phyloP scores from a whole-genome alignment of 64 coral and sea anemone species.

The Acropora tenuis region DNA sequence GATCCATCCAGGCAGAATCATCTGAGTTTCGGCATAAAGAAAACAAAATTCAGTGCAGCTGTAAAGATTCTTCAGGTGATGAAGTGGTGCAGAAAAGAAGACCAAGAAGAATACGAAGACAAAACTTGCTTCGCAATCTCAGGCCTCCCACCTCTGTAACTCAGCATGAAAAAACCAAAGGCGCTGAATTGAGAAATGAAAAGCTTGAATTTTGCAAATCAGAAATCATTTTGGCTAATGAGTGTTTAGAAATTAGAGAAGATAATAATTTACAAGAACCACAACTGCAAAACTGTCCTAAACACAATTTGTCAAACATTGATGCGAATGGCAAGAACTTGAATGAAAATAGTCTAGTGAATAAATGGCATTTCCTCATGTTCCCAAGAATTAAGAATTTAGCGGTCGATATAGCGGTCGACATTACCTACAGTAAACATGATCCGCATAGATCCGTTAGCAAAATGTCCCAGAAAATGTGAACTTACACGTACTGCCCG shows the following conservation, averaged over 20 bases:
- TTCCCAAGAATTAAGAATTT: not conserved
- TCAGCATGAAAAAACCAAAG: not conserved
- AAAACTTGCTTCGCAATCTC: not conserved
- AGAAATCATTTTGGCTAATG: constrained; percentile 17
- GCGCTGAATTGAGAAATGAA: not conserved
- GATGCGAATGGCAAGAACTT: not conserved
- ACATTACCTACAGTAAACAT: no score
- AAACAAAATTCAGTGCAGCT: no score
- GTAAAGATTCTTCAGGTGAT: no score
- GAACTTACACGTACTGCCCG: no score
- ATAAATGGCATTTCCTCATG: not conserved
- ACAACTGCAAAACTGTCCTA: not conserved
- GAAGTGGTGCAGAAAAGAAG: no score
- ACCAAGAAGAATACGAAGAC: constrained; percentile 5
- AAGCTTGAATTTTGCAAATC: not conserved
- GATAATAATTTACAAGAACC: not conserved
- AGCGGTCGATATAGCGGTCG: no score
- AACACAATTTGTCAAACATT: not conserved
- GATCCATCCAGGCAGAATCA: no score
- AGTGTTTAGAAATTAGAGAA: not conserved
- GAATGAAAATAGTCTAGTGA: not conserved
- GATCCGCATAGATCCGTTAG: no score
- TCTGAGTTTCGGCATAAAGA: no score
- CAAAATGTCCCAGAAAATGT: no score
- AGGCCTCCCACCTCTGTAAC: not conserved